Evolutionary conservation across 1,140 invertebrate species (phyloP), one percentile per base, ranked within the genome.

Genomic region (Euschistus heros): DNA sequence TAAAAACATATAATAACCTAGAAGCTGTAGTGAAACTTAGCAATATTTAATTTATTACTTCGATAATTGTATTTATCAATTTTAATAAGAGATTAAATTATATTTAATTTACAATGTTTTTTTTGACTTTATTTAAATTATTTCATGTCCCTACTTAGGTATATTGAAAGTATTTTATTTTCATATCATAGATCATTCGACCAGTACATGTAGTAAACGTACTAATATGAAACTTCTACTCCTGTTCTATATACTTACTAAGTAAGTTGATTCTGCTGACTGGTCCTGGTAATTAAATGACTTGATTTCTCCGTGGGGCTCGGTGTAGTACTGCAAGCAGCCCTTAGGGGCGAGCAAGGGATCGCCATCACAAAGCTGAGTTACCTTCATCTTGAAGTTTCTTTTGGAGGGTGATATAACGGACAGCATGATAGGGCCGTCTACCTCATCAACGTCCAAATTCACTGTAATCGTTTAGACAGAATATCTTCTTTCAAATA

Each of bases 301-400:
- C 71, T 84, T 79, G 7, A 90, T 75, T 14, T 76, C 72, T 5
- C 86, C 87, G 50, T 78, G 75, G 0, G 75, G 65, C 7, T 80
- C 82, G 2, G 74, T 82, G 67, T 80, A 82, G 71, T 86, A 88
- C 74, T 89, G 87, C 2, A 90, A 74, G 72, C 88, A 91, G 68
- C 85, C 77, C 18, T 71, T 73, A 14, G 80, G 77, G n/a, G 79
- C 83, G 63, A 76, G 63, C 17, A 82, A 78, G 2, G 79, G 77
- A 47, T 79, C 73, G 67, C 63, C 71, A 66, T 68, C 72, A 24
- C 70, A 73, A 44, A 83, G 71, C 70, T 84, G 84, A 24, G 76
- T 77, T 50, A 88, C 78, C 75, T 82, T 80, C 47, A 90, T 82
- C 65, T 82, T 82, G 74, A 85, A 88, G 2, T 66, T 67, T 20